phyloP scores from a whole-genome alignment of 2,888 invertebrate genomes.

The Drosophila melanocephala region DNA sequence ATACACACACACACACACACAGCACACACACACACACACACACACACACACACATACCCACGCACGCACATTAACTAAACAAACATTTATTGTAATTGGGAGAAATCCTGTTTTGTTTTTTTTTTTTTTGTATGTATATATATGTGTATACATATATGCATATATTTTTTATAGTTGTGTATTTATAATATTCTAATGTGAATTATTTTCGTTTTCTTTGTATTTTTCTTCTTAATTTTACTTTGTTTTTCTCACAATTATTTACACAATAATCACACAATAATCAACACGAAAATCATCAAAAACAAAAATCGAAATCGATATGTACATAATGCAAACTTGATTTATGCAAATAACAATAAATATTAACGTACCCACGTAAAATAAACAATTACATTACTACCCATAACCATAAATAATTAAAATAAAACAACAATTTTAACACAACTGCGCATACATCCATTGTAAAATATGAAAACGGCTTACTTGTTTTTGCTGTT shows the following conservation, averaged over 20 bases:
- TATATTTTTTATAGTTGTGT: slow-evolving; percentile 1
- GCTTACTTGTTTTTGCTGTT: slow-evolving; percentile 23
- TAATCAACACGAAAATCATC: background rate
- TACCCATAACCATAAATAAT: background rate
- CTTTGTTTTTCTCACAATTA: background rate
- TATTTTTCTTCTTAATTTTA: background rate
- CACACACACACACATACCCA: background rate
- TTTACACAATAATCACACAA: slow-evolving; percentile 5
- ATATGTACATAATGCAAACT: background rate
- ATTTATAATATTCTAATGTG: slow-evolving; percentile 6
- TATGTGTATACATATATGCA: background rate
- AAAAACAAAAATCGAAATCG: background rate
- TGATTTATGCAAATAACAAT: background rate
- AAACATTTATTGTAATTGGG: background rate
- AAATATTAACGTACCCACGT: background rate
- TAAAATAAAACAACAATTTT: slow-evolving; percentile 3
- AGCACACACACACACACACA: background rate
- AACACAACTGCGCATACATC: background rate
- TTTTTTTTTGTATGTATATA: background rate
- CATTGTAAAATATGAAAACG: slow-evolving; percentile 2
- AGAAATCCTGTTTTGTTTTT: background rate
- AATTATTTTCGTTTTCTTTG: slow-evolving; percentile 7
- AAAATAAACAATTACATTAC: background rate
- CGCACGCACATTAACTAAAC: background rate
- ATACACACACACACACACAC: background rate